phyloP scores from a whole-genome alignment of 2,888 invertebrate genomes.

The Eilema depressum region DNA sequence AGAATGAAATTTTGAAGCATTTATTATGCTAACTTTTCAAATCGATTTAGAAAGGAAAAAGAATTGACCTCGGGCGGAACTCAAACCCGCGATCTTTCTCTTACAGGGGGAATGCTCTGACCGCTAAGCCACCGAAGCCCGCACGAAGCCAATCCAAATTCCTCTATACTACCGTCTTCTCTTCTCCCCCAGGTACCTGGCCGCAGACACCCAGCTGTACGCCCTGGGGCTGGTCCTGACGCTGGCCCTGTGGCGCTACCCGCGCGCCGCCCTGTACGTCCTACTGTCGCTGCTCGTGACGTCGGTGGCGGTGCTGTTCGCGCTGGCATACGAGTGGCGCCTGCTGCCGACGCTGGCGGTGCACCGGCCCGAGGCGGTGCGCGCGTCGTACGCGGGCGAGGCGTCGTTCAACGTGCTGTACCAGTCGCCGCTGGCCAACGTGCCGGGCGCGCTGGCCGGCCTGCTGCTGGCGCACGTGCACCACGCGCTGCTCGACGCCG shows the following conservation, averaged over 20 bases:
- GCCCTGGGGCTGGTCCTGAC: slow-evolving; percentile 66
- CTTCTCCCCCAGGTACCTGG: slow-evolving; percentile 76
- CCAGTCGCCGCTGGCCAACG: slow-evolving; percentile 81
- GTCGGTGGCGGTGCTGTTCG: slow-evolving; percentile 57
- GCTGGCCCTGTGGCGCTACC: slow-evolving; percentile 64
- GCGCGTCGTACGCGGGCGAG: slow-evolving; percentile 67
- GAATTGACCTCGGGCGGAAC: too few relatives aligned
- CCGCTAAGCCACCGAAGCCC: too few relatives aligned
- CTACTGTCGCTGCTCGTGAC: slow-evolving; percentile 60
- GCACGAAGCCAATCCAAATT: too few relatives aligned
- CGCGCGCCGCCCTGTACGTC: slow-evolving; percentile 61
- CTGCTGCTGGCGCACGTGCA: slow-evolving; percentile 75
- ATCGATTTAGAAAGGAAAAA: too few relatives aligned
- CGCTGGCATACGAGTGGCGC: slow-evolving; percentile 69
- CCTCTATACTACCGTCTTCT: too few relatives aligned
- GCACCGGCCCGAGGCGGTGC: slow-evolving; percentile 79
- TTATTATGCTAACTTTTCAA: too few relatives aligned
- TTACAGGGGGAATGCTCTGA: too few relatives aligned
- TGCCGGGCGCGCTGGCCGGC: slow-evolving; percentile 75
- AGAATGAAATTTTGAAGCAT: too few relatives aligned
- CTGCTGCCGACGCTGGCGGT: slow-evolving; percentile 76
- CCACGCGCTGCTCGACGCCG: slow-evolving; percentile 58
- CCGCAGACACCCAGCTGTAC: slow-evolving; percentile 83
- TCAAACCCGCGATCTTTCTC: too few relatives aligned
- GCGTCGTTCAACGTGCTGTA: slow-evolving; percentile 78